Evolutionary conservation across 2,888 invertebrate genomes (phyloP), one percentile per base, ranked within the genome.

Genomic region (Hanleya hanleyi): DNA sequence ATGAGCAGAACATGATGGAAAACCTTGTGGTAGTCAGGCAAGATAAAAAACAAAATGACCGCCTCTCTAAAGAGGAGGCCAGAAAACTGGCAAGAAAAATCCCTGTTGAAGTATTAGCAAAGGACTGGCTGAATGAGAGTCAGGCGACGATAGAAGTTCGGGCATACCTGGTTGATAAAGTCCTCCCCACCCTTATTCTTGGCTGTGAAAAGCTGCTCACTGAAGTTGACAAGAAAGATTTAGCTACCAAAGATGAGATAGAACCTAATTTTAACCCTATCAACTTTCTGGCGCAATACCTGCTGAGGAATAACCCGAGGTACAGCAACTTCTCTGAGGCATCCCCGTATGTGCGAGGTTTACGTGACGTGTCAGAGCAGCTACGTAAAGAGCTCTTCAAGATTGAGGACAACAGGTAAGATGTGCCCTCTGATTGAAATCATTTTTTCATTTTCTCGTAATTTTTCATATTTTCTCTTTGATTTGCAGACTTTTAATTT

Each of bases 261-360:
- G 87, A 89, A 71, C 83, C 86, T 22, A 86, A 89, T 71, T 91
- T 91, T 79, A 91, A 91, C 75, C 91, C 91, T 6, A 81, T 91
- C 29, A 90, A 91, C 78, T 90, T 83, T 75, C 77, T 91, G 26
- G 91, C 90, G 12, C 89, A 90, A 75, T 90, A 89, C 79, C 77
- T 91, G 66, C 86, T 91, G 87, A 84, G 90, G 71, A 90, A 91
- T 78, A 91, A 91, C 77, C 91, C 91, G 33, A 77, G 83, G 69
- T 90, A 87, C 75, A 87, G 88, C 75, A 90, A 90, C 74, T 89
- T 90, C 73, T 83, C 87, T n/a, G 90, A 90, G 74, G 87, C 89
- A 5, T 90, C 90, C 35, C 89, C 90, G 0, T 91, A 91, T 81
- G 87, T 90, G 4, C 79, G 88, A 67, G 87, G 89, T 9, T 77